Base-by-base conservation (phyloP, 2,113 vertebrate genomes). In the Chitala chitala region DNA sequence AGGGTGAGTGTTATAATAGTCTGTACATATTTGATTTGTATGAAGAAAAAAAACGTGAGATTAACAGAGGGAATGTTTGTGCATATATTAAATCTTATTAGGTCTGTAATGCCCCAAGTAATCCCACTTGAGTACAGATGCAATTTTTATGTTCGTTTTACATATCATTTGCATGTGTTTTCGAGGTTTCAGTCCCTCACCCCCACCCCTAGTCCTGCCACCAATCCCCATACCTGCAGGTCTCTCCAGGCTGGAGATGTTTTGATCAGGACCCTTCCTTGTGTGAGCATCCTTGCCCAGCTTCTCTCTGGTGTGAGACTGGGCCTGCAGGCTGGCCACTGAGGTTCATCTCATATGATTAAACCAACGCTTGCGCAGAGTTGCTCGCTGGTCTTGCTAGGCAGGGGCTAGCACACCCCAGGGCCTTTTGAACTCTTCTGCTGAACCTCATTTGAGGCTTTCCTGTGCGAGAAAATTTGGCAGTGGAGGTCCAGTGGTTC, bases 51-150 rank as follows among this genome's bases (percentile, higher is more conserved):
- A 64, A 69, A 69, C 20, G n/a, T 24, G n/a, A 64, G 59, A 50
- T 36, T 48, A 63, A 76, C 59, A 72, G 42, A 54, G 59, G 44
- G 69, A 65, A 71, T 72, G 74, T 76, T 76, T 71, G 69, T 76
- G 75, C 75, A 76, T 76, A 72, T 65, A 78, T 78, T 78, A 78
- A 66, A 65, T 42, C 58, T 75, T 69, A 78, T 78, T 72, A 71
- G 73, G 0, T n/a, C 58, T 56, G 73, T 71, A 75, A 54, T 69
- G 51, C 71, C 63, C 50, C 0, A 20, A 68, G 61, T 77, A 73
- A 78, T 78, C 77, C 77, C 77, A 56, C 77, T 73, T 44, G 38
- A 75, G 69, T 71, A 75, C 73, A 75, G 59, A 50, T 75, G 68
- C 61, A 75, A 46, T 73, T 72, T 78, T 61, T 71, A 74, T 71